These are phyloP conservation scores for Microcebus lehilahytsara DNA, from an alignment of 2,113 vertebrate genomes.

Conservation along the genomic window DNA sequence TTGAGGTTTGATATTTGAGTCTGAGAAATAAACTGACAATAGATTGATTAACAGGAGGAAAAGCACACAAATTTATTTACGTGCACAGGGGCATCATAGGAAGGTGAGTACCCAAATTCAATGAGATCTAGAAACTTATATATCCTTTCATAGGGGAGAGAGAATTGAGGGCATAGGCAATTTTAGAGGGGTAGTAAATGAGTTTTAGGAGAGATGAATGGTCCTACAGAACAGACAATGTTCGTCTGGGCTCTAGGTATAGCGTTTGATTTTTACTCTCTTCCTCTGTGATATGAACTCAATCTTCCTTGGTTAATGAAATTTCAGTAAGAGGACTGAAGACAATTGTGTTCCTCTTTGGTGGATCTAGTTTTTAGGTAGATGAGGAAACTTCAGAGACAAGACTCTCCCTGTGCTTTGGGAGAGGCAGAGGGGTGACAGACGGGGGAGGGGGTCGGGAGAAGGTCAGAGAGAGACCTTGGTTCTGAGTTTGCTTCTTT, in stretches of 20 bases:
- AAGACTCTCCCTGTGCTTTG: background rate
- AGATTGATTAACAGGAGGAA: background rate
- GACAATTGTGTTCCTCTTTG: background rate
- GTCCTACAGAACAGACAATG: background rate
- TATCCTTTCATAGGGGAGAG: background rate
- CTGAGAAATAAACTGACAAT: background rate
- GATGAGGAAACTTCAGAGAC: background rate
- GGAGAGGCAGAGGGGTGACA: background rate
- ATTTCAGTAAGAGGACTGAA: background rate
- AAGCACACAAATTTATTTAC: background rate
- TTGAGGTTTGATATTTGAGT: background rate
- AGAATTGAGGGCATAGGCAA: background rate
- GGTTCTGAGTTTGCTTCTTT: background rate
- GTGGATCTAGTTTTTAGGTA: background rate
- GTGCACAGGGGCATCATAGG: background rate
- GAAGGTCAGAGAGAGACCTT: background rate
- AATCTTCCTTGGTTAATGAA: background rate
- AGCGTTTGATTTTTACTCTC: background rate
- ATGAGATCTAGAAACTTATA: background rate
- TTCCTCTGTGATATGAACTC: background rate
- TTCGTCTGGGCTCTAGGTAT: background rate
- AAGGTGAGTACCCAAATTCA: background rate
- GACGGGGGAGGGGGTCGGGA: background rate
- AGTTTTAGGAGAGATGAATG: background rate
- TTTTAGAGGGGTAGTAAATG: background rate